phyloP scores from a whole-genome alignment of 2,797 vertebrate species.

The Erithacus rubecula region DNA sequence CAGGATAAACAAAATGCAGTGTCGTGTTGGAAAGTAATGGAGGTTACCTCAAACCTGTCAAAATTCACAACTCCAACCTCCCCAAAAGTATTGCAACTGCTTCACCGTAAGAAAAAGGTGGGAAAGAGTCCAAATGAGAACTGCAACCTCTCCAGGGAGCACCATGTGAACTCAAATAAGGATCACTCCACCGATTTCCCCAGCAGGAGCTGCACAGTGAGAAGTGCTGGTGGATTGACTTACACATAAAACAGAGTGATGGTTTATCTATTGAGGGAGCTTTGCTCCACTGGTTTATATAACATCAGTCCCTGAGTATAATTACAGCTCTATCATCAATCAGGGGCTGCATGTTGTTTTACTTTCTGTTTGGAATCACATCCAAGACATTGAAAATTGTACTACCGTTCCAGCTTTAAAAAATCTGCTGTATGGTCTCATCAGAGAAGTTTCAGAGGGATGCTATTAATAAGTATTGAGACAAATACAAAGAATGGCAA shows the following conservation, averaged over 20 bases:
- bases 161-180: neutral
- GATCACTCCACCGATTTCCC: neutral
- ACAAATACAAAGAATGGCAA: conserved; percentile 30
- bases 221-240: neutral
- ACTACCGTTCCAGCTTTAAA: neutral
- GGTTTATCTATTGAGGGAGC: neutral
- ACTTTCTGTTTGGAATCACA: neutral
- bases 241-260: neutral
- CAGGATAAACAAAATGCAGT: neutral
- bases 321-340: neutral
- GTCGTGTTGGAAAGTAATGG: neutral
- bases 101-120: neutral
- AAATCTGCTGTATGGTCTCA: neutral
- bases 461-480: conserved; percentile 26
- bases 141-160: neutral
- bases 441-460: neutral
- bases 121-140: neutral
- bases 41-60: neutral
- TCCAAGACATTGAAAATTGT: neutral
- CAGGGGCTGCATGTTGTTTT: neutral
- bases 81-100: neutral
- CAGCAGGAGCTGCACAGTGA: neutral
- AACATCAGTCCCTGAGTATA: neutral
- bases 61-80: neutral
- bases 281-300: neutral